These are phyloP conservation scores for Temnothorax longispinosus DNA, from an alignment of 1,140 invertebrate species.

Conservation along the genomic window DNA sequence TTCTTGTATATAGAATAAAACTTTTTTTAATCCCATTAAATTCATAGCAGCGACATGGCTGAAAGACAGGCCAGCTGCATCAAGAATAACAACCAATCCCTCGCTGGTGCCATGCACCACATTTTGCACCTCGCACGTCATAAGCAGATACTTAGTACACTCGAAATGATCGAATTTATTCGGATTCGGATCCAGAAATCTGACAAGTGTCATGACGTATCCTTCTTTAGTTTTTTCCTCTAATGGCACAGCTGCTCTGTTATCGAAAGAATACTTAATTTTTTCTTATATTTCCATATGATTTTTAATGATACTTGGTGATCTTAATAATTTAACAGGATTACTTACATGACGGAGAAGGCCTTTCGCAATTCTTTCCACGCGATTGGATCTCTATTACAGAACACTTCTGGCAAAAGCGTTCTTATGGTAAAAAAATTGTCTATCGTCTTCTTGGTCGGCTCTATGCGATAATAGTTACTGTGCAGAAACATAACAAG, in stretches of 20 bases:
- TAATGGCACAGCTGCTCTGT: slow-evolving; percentile 67
- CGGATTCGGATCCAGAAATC: slow-evolving; percentile 86
- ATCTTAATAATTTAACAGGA: slow-evolving; percentile 11
- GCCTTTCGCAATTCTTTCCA: slow-evolving; percentile 81
- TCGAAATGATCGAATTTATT: slow-evolving; percentile 87
- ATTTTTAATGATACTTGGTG: not conserved
- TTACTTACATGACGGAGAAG: slow-evolving; percentile 86
- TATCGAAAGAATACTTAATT: not conserved
- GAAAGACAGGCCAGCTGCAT: slow-evolving; percentile 86
- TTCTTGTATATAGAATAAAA: slow-evolving; percentile 89
- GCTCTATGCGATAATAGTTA: slow-evolving; percentile 88
- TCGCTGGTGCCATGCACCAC: slow-evolving; percentile 86
- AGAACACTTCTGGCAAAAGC: slow-evolving; percentile 88
- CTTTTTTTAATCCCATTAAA: slow-evolving; percentile 88
- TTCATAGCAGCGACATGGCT: slow-evolving; percentile 88
- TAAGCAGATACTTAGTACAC: slow-evolving; percentile 85
- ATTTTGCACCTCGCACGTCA: slow-evolving; percentile 87
- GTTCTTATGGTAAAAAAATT: slow-evolving; percentile 88
- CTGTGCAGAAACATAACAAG: slow-evolving; percentile 88
- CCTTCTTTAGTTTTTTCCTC: slow-evolving; percentile 85
- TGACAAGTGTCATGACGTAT: slow-evolving; percentile 85
- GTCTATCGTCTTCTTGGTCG: slow-evolving; percentile 88
- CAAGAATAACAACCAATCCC: slow-evolving; percentile 87
- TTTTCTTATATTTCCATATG: not conserved
- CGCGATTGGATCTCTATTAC: slow-evolving; percentile 86